Conservation (phyloP, 2,113 vertebrate genomes). For the Euleptes europaea region DNA sequence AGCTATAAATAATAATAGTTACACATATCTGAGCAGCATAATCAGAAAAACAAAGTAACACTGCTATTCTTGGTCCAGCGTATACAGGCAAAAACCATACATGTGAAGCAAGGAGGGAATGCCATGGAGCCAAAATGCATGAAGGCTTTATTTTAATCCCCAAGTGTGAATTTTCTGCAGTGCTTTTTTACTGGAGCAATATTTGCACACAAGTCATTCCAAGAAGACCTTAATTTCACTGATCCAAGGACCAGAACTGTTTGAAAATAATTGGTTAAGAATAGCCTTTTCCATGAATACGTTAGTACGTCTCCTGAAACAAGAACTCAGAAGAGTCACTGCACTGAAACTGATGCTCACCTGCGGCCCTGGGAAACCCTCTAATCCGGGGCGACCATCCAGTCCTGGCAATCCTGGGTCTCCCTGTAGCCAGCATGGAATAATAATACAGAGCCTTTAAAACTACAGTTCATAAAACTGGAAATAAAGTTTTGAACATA, state of each 20-base stretch:
- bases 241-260: neutral
- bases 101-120: neutral
- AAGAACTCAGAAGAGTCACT: neutral
- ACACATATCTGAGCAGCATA: neutral
- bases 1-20: neutral
- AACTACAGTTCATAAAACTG: neutral
- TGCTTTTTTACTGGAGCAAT: no score
- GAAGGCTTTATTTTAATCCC: neutral
- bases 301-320: neutral
- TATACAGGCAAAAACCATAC: neutral
- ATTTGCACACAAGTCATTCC: no score
- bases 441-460: neutral
- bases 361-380: slow-evolving; percentile 85
- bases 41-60: neutral
- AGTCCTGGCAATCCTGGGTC: slow-evolving; percentile 68
- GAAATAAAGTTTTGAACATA: neutral
- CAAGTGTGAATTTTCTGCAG: neutral
- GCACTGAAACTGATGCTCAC: slow-evolving; percentile 62
- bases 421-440: slow-evolving; percentile 59
- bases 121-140: neutral
- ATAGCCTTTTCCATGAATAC: neutral
- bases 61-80: neutral
- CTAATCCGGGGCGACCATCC: slow-evolving; percentile 85
- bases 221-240: neutral
- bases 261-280: neutral